A percentile compares a stretch with the other conserved stretches of the same genome.
phyloP scores from a whole-genome alignment of 2,888 invertebrate genomes.

The Acrobasis repandana region DNA sequence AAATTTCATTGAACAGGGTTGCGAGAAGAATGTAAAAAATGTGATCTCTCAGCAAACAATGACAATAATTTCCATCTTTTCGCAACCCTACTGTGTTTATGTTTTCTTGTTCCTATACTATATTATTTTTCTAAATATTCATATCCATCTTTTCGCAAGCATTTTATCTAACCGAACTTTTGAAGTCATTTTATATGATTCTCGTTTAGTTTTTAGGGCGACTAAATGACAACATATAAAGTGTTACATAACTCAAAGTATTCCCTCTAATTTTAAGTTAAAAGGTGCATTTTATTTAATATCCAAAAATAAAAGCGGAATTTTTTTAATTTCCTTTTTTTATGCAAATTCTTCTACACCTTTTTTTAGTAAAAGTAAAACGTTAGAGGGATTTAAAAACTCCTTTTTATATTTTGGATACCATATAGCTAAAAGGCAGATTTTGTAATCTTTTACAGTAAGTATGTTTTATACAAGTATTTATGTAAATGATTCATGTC shows the following conservation, averaged over 20 bases:
- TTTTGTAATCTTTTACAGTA: slow-evolving; percentile 33
- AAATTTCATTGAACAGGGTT: slow-evolving; percentile 35
- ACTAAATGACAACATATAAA: slow-evolving; percentile 82
- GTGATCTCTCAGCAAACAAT: slow-evolving; percentile 45
- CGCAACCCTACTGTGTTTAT: slow-evolving; percentile 46
- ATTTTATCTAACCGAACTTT: slow-evolving; percentile 36
- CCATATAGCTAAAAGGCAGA: slow-evolving; percentile 35
- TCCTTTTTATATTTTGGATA: slow-evolving; percentile 42
- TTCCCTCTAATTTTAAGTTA: slow-evolving; percentile 67
- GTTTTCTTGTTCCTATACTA: slow-evolving; percentile 48
- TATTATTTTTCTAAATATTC: slow-evolving; percentile 29
- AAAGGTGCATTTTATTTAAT: slow-evolving; percentile 45
- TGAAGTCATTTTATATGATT: slow-evolving; percentile 67
- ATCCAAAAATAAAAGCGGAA: slow-evolving; percentile 27
- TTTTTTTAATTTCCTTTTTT: slow-evolving; percentile 25
- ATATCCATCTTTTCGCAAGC: slow-evolving; percentile 28
- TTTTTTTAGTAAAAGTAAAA: slow-evolving; percentile 56
- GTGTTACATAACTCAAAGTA: slow-evolving; percentile 69
- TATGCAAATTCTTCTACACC: slow-evolving; percentile 47
- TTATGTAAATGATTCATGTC: slow-evolving; percentile 28
- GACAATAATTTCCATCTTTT: slow-evolving; percentile 42
- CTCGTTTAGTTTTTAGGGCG: slow-evolving; percentile 81
- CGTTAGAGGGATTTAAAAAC: slow-evolving; percentile 51
- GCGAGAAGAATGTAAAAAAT: slow-evolving; percentile 42
- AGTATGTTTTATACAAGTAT: neutral